Conservation (phyloP, 2,113 vertebrate species). For the Thinocorus orbignyianus region DNA sequence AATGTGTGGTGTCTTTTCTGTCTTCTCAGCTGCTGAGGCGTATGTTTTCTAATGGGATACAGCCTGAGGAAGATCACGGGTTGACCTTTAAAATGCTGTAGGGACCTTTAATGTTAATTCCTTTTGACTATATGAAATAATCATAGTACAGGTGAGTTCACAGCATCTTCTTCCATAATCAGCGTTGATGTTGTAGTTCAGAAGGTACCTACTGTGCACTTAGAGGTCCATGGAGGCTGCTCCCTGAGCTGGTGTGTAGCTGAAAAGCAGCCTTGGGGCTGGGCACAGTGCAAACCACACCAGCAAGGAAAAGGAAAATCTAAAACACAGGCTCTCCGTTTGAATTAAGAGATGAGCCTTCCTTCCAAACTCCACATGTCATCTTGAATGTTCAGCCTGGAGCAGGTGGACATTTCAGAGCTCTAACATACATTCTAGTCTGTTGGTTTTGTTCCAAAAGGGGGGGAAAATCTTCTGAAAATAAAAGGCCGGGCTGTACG, state of each 20-base stretch:
- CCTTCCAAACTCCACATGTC: not conserved
- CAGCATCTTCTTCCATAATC: not conserved
- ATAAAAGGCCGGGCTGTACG: not conserved
- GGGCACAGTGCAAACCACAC: not conserved
- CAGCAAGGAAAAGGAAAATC: not conserved
- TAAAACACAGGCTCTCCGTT: not conserved
- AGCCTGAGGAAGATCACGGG: not conserved
- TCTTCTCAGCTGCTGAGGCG: not conserved
- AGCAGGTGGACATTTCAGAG: not conserved
- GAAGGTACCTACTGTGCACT: not conserved
- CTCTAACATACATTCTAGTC: not conserved
- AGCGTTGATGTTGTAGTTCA: not conserved
- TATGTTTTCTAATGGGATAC: not conserved
- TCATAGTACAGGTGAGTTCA: not conserved
- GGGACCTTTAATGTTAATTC: not conserved
- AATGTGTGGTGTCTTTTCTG: not conserved
- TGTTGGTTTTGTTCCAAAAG: not conserved
- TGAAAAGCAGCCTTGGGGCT: not conserved
- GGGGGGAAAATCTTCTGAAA: not conserved
- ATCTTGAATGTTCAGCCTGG: not conserved
- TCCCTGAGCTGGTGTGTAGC: not conserved
- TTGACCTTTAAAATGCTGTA: not conserved
- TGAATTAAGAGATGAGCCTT: not conserved
- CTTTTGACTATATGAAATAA: not conserved
- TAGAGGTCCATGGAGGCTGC: not conserved